Percentiles rank a stretch among this genome's conserved stretches.
Conservation (phyloP, 2,797 vertebrate genomes). For the Melanotaenia parkinsoni region DNA sequence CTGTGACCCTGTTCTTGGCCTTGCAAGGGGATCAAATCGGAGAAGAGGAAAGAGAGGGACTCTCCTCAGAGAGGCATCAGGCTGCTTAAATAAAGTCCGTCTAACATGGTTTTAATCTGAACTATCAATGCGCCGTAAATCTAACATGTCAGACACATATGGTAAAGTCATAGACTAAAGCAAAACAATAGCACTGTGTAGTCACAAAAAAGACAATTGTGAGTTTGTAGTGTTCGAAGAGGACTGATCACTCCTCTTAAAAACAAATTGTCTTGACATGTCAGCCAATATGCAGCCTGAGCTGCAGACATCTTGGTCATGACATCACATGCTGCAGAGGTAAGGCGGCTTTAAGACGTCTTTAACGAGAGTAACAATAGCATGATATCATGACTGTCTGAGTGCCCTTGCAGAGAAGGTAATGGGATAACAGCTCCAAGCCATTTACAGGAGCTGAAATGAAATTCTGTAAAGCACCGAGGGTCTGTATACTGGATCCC, state of each 20-base stretch:
- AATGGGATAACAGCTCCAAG: slow-evolving; percentile 64
- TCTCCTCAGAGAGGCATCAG: slow-evolving; percentile 37
- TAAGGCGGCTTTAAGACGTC: slow-evolving; percentile 42
- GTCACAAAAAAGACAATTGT: slow-evolving; percentile 14
- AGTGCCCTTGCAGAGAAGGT: slow-evolving; percentile 57
- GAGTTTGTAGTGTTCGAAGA: slow-evolving; percentile 19
- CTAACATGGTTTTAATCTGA: slow-evolving; percentile 65
- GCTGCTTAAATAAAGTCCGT: slow-evolving; percentile 56
- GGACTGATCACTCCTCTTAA: slow-evolving; percentile 20
- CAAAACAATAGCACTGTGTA: background rate
- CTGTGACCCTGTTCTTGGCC: slow-evolving; percentile 42
- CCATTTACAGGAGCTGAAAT: slow-evolving; percentile 63
- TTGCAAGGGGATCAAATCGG: slow-evolving; percentile 26
- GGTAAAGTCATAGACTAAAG: slow-evolving; percentile 48
- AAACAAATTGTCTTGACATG: slow-evolving; percentile 39
- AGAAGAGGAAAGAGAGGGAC: slow-evolving; percentile 20
- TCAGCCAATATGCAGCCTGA: slow-evolving; percentile 38
- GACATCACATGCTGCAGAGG: slow-evolving; percentile 58
- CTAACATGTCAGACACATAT: slow-evolving; percentile 59
- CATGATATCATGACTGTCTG: slow-evolving; percentile 73
- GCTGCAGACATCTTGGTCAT: slow-evolving; percentile 46
- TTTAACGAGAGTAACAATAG: slow-evolving; percentile 72
- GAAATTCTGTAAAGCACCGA: slow-evolving; percentile 43
- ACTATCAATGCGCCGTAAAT: slow-evolving; percentile 68
- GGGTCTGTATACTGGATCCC: slow-evolving; percentile 28